phyloP scores from a whole-genome alignment of 2,888 invertebrate species.

The Ditula angustiorana region DNA sequence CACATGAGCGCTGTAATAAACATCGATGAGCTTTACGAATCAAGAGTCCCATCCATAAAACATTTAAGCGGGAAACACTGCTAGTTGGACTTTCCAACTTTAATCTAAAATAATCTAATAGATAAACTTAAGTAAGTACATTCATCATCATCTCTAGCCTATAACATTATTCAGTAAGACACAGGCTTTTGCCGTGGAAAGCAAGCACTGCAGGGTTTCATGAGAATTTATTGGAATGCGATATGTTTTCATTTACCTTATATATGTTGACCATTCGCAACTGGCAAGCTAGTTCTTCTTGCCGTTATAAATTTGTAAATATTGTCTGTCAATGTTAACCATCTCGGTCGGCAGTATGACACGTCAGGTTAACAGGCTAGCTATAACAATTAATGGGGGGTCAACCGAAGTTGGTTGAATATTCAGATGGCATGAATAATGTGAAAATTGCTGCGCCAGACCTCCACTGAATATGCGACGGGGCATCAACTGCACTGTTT shows the following conservation, averaged over 20 bases:
- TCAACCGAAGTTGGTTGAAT: conserved; percentile 76
- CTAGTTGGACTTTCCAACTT: conserved; percentile 44
- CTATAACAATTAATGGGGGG: conserved; percentile 79
- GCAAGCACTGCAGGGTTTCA: no score
- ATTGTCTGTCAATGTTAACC: conserved; percentile 31
- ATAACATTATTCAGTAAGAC: no score
- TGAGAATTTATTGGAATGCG: no score
- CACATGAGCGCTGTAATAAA: conserved; percentile 75
- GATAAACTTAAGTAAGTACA: no score
- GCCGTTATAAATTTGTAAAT: not conserved
- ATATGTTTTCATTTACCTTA: no score
- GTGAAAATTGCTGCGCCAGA: conserved; percentile 68
- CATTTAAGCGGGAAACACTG: conserved; percentile 63
- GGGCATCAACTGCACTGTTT: conserved; percentile 58
- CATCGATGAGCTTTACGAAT: conserved; percentile 75
- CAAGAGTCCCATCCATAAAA: conserved; percentile 78
- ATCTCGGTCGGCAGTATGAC: conserved; percentile 50
- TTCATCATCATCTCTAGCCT: no score
- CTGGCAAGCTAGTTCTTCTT: no score
- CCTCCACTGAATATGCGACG: conserved; percentile 69
- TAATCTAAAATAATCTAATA: not conserved
- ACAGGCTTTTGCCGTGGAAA: no score
- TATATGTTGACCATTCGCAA: no score
- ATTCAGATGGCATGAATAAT: conserved; percentile 79
- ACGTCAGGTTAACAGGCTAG: conserved; percentile 56